Percentiles rank a stretch among this genome's conserved stretches.
phyloP scores from a whole-genome alignment of 2,113 vertebrate species.

The Mionectes macconnelli region DNA sequence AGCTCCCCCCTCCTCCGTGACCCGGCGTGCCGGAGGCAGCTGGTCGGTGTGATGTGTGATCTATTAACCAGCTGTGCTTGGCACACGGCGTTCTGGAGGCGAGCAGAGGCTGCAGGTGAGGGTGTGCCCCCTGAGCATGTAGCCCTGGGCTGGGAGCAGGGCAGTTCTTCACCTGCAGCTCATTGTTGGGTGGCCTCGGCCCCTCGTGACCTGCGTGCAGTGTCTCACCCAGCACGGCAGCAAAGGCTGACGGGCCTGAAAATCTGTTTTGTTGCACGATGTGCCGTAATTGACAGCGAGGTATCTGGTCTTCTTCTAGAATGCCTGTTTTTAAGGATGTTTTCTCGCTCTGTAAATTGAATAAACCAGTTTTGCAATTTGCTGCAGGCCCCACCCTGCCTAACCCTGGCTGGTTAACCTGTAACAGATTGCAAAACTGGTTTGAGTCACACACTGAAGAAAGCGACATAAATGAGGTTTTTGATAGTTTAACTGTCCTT shows the following conservation, averaged over 20 bases:
- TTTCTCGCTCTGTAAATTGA: background rate
- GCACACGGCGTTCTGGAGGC: background rate
- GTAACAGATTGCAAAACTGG: constrained; percentile 64
- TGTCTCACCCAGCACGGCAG: accelerated
- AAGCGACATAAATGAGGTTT: background rate
- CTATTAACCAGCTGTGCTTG: background rate
- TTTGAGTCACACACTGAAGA: constrained; percentile 37
- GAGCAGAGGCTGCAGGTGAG: constrained; percentile 33
- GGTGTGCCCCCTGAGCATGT: background rate
- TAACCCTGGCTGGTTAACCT: constrained; percentile 61
- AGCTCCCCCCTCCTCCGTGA: background rate
- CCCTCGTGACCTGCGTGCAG: background rate
- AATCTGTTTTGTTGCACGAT: background rate
- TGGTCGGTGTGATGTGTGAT: background rate
- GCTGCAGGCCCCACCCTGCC: constrained; percentile 33
- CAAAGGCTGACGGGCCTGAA: background rate
- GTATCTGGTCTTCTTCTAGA: background rate
- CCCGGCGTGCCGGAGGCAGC: constrained; percentile 9
- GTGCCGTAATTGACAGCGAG: background rate
- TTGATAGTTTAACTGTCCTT: background rate
- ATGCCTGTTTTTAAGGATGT: background rate
- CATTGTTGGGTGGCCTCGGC: background rate
- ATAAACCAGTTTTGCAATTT: constrained; percentile 64
- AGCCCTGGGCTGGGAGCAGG: background rate
- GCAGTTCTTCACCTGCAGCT: background rate